phyloP scores from a whole-genome alignment of 2,797 vertebrate species.

The Oreochromis grahami region DNA sequence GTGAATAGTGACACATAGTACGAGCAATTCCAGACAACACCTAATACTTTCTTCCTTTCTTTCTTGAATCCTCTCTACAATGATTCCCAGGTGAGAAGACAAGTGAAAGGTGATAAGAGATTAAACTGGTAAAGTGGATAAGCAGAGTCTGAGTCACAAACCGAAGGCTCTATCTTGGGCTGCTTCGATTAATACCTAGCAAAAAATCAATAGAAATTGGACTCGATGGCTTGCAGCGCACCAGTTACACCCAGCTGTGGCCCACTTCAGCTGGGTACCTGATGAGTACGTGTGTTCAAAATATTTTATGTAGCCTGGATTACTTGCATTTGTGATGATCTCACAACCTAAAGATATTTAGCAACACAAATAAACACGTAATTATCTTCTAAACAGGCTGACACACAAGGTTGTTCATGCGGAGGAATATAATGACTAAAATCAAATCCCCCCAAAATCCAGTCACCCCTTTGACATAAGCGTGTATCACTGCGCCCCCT shows the following conservation, averaged over 20 bases:
- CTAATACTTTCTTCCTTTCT: not conserved
- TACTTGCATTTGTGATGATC: not conserved
- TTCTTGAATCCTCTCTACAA: not conserved
- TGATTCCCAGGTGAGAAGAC: constrained; percentile 9
- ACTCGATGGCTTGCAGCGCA: constrained; percentile 1
- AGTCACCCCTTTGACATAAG: not conserved
- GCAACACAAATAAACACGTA: not conserved
- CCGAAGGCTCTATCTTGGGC: constrained; percentile 42
- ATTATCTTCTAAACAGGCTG: not conserved
- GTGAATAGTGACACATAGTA: not conserved
- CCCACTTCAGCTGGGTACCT: not conserved
- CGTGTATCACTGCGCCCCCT: not conserved
- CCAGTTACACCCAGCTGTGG: not conserved
- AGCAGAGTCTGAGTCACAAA: constrained; percentile 54
- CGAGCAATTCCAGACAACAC: not conserved
- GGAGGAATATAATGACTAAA: not conserved
- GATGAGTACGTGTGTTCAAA: not conserved
- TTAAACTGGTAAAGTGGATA: constrained; percentile 32
- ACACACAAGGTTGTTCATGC: not conserved
- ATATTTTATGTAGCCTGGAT: not conserved
- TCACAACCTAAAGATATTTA: not conserved
- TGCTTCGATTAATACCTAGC: constrained; percentile 40
- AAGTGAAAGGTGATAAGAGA: constrained; percentile 31
- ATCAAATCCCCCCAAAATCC: not conserved
- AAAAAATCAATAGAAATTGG: constrained; percentile 46